These are phyloP conservation scores for Minunthozetes semirufus DNA, from an alignment of 2,888 invertebrate genomes.

Conservation along the genomic window DNA sequence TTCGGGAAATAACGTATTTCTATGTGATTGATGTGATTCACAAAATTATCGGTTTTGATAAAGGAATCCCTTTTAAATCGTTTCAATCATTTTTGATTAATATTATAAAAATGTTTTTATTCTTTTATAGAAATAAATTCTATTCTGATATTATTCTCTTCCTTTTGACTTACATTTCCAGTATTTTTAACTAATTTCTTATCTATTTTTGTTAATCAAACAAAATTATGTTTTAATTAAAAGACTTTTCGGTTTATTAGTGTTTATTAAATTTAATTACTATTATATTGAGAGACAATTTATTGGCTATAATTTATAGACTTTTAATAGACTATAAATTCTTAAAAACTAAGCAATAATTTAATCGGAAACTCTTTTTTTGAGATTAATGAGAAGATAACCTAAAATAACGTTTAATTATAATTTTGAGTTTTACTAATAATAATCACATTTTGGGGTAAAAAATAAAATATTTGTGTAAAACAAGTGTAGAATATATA, in stretches of 20 bases:
- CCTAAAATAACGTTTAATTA: conserved; percentile 7
- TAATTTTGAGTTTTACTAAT: background rate
- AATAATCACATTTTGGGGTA: background rate
- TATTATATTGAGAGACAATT: too few relatives aligned
- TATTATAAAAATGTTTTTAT: background rate
- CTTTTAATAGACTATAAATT: too few relatives aligned
- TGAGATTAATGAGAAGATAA: background rate
- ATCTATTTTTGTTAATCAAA: too few relatives aligned
- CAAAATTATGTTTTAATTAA: background rate
- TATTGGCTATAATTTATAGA: too few relatives aligned
- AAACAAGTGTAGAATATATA: background rate
- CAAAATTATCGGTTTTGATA: conserved; percentile 6
- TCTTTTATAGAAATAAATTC: background rate
- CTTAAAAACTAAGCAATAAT: too few relatives aligned
- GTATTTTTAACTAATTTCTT: background rate
- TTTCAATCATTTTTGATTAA: background rate
- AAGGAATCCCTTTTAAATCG: background rate
- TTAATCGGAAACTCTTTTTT: background rate
- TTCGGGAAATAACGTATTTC: background rate
- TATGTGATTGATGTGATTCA: background rate
- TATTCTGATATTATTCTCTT: background rate
- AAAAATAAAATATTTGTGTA: background rate
- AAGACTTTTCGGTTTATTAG: background rate
- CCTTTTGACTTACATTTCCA: conserved; percentile 1
- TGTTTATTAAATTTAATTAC: background rate